Evolutionary conservation across 2,113 vertebrate species (phyloP).

Genomic region (Oophaga pumilio): DNA sequence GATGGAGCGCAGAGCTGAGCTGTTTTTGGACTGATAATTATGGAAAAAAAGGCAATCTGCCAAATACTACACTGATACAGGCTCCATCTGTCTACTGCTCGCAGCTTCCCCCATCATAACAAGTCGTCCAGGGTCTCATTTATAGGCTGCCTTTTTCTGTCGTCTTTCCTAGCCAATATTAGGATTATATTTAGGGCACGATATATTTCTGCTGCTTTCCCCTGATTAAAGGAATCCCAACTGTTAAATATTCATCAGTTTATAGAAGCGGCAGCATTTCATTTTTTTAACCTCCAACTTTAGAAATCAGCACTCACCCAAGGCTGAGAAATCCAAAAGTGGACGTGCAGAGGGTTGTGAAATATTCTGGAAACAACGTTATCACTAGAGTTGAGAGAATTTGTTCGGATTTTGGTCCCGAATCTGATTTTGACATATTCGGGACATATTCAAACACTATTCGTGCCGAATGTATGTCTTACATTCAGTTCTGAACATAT

Average conservation of each 20-base stretch:
- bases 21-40: constrained; percentile 21
- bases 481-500: too few species aligned
- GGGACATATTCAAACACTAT: too few species aligned
- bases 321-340: background rate
- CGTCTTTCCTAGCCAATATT: background rate
- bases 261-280: background rate
- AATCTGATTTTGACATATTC: too few species aligned
- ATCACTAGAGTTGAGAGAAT: too few species aligned
- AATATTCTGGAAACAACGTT: too few species aligned
- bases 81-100: constrained; percentile 30
- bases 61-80: constrained; percentile 15
- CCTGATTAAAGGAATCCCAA: background rate
- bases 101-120: constrained; percentile 20
- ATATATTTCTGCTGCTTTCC: background rate
- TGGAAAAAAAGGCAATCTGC: background rate
- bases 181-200: constrained; percentile 2
- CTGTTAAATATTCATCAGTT: background rate
- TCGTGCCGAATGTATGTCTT: too few species aligned
- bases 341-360: too few species aligned
- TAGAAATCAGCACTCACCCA: background rate
- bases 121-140: background rate
- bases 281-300: background rate
- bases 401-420: too few species aligned
- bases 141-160: constrained; percentile 19
- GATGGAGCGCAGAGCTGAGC: background rate